phyloP scores from a whole-genome alignment of 1,140 invertebrate species.

The Drosophila nebulosa region DNA sequence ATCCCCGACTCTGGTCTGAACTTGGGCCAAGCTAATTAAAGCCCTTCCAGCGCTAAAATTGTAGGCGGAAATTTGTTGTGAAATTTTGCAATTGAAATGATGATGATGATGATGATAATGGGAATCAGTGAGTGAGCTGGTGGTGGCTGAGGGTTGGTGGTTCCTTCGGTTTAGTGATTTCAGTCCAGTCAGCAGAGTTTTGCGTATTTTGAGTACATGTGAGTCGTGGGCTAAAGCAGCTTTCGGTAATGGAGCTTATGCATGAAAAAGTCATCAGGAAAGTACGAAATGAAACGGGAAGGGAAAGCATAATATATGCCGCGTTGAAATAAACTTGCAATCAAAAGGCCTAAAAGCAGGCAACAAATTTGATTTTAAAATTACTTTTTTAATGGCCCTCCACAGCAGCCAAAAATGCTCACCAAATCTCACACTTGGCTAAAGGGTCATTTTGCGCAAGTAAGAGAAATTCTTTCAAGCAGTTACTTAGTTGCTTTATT shows the following conservation, averaged over 20 bases:
- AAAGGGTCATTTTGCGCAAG: too few relatives aligned
- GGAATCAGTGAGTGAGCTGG: not conserved
- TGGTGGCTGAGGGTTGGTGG: not conserved
- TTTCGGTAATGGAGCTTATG: slow-evolving; percentile 33
- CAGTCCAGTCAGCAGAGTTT: slow-evolving; percentile 3
- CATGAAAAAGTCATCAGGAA: slow-evolving; percentile 35
- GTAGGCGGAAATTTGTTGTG: slow-evolving; percentile 41
- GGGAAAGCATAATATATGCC: not conserved
- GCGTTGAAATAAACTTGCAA: slow-evolving; percentile 6
- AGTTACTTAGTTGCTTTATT: too few relatives aligned
- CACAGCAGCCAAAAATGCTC: too few relatives aligned
- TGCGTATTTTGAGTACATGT: not conserved
- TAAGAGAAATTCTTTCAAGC: too few relatives aligned
- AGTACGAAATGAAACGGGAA: not conserved
- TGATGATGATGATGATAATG: slow-evolving; percentile 43
- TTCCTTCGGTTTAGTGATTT: not conserved
- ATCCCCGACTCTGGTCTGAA: slow-evolving; percentile 55
- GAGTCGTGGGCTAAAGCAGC: slow-evolving; percentile 29
- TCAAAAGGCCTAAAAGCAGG: slow-evolving; percentile 1
- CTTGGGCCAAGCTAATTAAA: slow-evolving; percentile 42
- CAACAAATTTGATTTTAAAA: not conserved
- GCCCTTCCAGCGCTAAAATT: slow-evolving; percentile 45
- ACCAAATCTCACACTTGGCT: too few relatives aligned
- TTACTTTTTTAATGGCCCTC: too few relatives aligned
- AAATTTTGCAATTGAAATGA: slow-evolving; percentile 44